These are phyloP conservation scores for Eueides isabella DNA, from an alignment of 1,140 invertebrate genomes.

Conservation along the genomic window DNA sequence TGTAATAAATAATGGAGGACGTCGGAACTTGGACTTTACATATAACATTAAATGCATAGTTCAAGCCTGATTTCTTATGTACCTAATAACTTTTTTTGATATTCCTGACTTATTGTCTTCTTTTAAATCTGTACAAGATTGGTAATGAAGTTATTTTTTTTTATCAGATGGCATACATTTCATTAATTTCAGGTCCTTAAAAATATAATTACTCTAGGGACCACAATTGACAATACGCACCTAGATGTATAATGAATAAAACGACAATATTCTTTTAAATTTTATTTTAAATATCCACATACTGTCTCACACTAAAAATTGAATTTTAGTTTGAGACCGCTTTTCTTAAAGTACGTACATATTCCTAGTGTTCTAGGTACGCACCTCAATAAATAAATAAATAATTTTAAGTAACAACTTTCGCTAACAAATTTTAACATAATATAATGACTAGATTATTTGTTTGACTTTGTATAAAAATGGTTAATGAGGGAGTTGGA, in stretches of 20 bases:
- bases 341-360: slow-evolving; percentile 58
- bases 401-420: slow-evolving; percentile 53
- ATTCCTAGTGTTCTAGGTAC: slow-evolving; percentile 68
- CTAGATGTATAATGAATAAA: slow-evolving; percentile 27
- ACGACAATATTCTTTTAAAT: slow-evolving; percentile 32
- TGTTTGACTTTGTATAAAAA: slow-evolving; percentile 65
- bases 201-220: not conserved
- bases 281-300: slow-evolving; percentile 69
- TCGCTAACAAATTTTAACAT: slow-evolving; percentile 74
- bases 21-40: too few species aligned
- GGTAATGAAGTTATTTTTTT: too few species aligned
- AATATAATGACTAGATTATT: slow-evolving; percentile 76
- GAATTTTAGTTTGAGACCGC: slow-evolving; percentile 59
- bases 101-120: too few species aligned
- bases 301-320: slow-evolving; percentile 68
- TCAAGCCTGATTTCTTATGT: too few species aligned
- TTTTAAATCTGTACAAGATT: too few species aligned
- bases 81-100: too few species aligned
- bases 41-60: too few species aligned
- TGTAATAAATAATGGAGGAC: too few species aligned
- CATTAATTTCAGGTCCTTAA: not conserved
- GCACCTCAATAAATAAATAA: slow-evolving; percentile 53
- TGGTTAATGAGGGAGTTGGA: slow-evolving; percentile 75
- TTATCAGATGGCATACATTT: too few species aligned
- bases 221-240: not conserved